phyloP scores from a whole-genome alignment of 2,113 vertebrate genomes.

The Spea bombifrons region DNA sequence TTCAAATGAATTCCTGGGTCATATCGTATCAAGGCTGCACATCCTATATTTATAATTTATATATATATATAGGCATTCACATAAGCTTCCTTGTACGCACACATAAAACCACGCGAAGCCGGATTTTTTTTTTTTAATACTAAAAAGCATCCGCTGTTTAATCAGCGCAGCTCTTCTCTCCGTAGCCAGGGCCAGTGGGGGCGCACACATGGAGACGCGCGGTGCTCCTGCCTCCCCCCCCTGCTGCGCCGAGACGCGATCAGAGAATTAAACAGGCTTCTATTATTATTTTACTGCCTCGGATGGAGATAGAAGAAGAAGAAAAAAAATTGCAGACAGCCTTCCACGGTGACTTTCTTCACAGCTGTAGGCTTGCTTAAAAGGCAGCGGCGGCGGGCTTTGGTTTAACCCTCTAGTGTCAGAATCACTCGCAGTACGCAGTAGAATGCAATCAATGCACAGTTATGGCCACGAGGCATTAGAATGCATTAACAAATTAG shows the following conservation, averaged over 20 bases:
- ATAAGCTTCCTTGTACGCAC: no score
- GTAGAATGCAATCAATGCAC: not conserved
- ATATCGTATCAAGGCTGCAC: no score
- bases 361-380: conserved; percentile 29
- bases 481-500: no score
- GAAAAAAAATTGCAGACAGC: conserved; percentile 29
- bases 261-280: conserved; percentile 39
- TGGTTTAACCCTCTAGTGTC: not conserved
- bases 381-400: not conserved
- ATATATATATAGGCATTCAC: no score
- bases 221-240: conserved; percentile 18
- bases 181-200: conserved; percentile 9
- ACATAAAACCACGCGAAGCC: no score
- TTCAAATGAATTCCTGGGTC: no score
- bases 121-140: not conserved
- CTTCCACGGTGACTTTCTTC: conserved; percentile 28
- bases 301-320: conserved; percentile 15
- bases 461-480: no score
- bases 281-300: conserved; percentile 40
- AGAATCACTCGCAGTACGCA: not conserved
- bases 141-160: not conserved
- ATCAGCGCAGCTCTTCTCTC: not conserved
- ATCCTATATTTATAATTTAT: no score
- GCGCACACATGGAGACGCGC: conserved; percentile 15
- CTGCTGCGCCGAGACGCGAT: conserved; percentile 38